A percentile compares a stretch with the other conserved stretches of the same genome.
phyloP scores from a whole-genome alignment of 2,113 vertebrate species.

The Xiphias gladius region DNA sequence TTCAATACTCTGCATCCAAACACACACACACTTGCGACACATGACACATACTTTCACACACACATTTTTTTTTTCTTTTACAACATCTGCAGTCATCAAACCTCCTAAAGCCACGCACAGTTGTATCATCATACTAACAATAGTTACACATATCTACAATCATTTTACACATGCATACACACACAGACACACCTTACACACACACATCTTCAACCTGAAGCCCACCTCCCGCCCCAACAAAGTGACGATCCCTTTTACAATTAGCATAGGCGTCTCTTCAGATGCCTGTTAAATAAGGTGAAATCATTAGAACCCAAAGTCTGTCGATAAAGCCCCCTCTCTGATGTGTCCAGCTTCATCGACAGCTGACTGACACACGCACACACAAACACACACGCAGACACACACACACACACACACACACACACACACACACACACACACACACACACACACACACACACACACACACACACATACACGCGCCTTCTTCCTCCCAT shows the following conservation, averaged over 20 bases:
- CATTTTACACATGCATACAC: constrained; percentile 24
- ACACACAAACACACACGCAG: constrained; percentile 39
- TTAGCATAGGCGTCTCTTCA: constrained; percentile 97
- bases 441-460: constrained; percentile 28
- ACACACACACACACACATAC: constrained; percentile 44
- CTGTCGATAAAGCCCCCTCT: constrained; percentile 94
- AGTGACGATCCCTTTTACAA: constrained; percentile 88
- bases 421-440: constrained; percentile 41
- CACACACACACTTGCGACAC: constrained; percentile 66
- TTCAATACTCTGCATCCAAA: constrained; percentile 71
- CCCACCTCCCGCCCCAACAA: constrained; percentile 59
- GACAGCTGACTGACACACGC: constrained; percentile 85
- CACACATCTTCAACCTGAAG: constrained; percentile 45
- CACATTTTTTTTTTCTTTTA: not conserved
- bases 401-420: constrained; percentile 23
- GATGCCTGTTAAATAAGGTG: constrained; percentile 97
- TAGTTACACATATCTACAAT: not conserved
- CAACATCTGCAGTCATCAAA: not conserved
- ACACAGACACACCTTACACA: not conserved
- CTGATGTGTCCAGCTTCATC: constrained; percentile 92
- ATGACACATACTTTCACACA: constrained; percentile 11
- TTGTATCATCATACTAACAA: not conserved
- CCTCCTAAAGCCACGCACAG: not conserved
- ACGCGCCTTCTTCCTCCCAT: constrained; percentile 90
- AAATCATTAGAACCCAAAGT: constrained; percentile 94